These are phyloP conservation scores for Candidula unifasciata DNA, from an alignment of 2,888 invertebrate species.

Conservation along the genomic window DNA sequence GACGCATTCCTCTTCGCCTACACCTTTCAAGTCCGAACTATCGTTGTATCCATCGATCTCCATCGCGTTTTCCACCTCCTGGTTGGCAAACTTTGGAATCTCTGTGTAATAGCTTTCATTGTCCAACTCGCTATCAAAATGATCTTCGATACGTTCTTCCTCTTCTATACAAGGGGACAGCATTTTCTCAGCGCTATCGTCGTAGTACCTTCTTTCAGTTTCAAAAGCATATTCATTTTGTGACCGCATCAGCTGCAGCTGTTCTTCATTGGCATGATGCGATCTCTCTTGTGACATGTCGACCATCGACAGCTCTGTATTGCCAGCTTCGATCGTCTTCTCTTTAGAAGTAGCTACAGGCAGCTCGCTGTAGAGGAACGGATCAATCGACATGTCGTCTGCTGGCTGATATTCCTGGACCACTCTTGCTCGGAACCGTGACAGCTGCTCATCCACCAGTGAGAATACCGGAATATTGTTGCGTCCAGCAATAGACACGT, in stretches of 20 bases:
- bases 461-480: neutral
- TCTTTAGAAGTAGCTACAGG: no score
- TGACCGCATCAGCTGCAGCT: neutral
- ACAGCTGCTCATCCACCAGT: neutral
- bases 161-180: conserved; percentile 1
- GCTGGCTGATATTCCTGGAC: neutral
- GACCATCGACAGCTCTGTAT: no score
- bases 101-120: conserved; percentile 10
- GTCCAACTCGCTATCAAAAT: neutral
- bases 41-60: neutral
- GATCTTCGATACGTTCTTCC: neutral
- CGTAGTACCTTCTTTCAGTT: neutral
- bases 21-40: neutral
- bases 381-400: neutral
- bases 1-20: neutral
- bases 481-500: neutral
- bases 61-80: neutral
- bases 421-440: neutral
- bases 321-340: neutral
- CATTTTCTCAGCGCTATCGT: neutral
- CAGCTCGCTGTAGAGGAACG: neutral
- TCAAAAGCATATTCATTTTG: neutral
- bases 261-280: neutral
- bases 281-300: neutral
- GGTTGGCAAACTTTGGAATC: no score